phyloP scores from a whole-genome alignment of 2,888 invertebrate species.

The Himalopsyche kuldschensis region DNA sequence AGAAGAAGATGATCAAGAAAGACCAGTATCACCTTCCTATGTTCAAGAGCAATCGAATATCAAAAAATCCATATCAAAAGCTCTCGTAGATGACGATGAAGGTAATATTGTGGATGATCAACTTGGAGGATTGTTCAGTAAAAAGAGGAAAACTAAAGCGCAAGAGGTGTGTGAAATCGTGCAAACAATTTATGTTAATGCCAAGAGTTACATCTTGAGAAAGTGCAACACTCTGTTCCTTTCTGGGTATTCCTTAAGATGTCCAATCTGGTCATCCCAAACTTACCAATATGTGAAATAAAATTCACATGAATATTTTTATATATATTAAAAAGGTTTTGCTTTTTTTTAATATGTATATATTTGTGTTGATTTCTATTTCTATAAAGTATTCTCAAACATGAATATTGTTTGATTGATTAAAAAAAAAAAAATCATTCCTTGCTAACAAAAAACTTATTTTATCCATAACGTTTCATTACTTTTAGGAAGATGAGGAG shows the following conservation, averaged over 20 bases:
- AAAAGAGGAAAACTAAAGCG: slow-evolving; percentile 57
- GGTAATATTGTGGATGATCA: slow-evolving; percentile 58
- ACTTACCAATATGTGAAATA: no score
- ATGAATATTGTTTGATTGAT: no score
- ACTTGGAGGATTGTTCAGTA: slow-evolving; percentile 60
- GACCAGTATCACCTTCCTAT: slow-evolving; percentile 57
- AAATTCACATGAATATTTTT: no score
- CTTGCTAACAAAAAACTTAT: no score
- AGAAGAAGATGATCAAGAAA: slow-evolving; percentile 40
- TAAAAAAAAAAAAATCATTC: no score
- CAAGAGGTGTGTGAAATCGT: slow-evolving; percentile 47
- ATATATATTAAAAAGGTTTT: no score
- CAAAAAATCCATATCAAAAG: slow-evolving; percentile 65
- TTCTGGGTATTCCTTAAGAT: neutral
- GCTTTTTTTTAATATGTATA: no score
- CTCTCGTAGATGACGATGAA: slow-evolving; percentile 52
- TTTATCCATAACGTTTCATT: no score
- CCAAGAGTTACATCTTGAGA: neutral
- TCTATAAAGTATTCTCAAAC: no score
- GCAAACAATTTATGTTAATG: neutral
- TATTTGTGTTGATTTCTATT: no score
- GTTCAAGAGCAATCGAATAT: slow-evolving; percentile 69
- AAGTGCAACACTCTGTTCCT: neutral
- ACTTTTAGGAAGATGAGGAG: slow-evolving; percentile 44
- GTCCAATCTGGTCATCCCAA: no score